phyloP scores from a whole-genome alignment of 2,888 invertebrate genomes.

The Troides oblongomaculatus region DNA sequence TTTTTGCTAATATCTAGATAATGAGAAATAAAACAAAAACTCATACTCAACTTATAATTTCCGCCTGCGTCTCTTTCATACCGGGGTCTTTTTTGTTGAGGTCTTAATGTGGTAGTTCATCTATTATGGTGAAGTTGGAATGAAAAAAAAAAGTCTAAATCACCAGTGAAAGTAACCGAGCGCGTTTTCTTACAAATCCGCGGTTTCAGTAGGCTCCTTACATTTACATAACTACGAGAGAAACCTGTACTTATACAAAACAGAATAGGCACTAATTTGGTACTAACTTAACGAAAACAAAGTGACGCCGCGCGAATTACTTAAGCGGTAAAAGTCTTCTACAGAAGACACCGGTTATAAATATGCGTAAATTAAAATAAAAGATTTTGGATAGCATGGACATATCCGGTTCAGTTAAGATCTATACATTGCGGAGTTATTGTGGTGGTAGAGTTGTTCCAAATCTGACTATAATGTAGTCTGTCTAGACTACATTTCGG shows the following conservation, averaged over 20 bases:
- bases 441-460: no score
- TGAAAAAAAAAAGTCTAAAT: not conserved
- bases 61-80: no score
- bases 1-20: no score
- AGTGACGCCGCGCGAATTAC: not conserved
- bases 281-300: constrained; percentile 8
- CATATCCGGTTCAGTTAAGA: no score
- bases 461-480: no score
- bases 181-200: constrained; percentile 7
- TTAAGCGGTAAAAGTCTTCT: constrained; percentile 9
- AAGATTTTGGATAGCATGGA: no score
- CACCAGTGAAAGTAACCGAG: constrained; percentile 15
- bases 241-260: constrained; percentile 12
- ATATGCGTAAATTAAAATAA: not conserved
- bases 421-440: no score
- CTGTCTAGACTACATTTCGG: no score
- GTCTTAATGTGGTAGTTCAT: not conserved
- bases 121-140: not conserved
- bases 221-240: constrained; percentile 9
- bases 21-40: no score
- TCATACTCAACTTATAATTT: no score
- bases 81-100: no score
- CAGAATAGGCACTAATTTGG: constrained; percentile 20
- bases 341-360: not conserved
- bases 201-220: constrained; percentile 11